A percentile compares a stretch with the other conserved stretches of the same genome.
Conservation (phyloP, 2,113 vertebrate species). For the Pycnonotus jocosus region DNA sequence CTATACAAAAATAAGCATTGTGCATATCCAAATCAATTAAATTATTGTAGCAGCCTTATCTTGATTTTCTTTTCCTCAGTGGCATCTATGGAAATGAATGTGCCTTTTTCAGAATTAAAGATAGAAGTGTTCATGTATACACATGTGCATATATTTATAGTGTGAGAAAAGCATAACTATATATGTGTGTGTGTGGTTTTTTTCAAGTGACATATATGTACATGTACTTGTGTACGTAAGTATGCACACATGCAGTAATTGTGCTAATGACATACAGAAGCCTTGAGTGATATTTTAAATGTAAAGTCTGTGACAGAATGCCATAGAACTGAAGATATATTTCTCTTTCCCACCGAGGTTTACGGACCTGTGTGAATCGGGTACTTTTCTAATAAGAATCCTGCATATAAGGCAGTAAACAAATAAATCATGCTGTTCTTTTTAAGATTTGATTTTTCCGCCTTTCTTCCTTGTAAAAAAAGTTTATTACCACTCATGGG, state of each 20-base stretch:
- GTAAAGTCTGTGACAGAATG: neutral
- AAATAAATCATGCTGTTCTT: neutral
- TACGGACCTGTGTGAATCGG: neutral
- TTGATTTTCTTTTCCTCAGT: neutral
- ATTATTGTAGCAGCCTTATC: neutral
- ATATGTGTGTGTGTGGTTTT: neutral
- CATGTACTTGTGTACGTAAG: neutral
- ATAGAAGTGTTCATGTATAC: neutral
- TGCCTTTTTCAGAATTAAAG: neutral
- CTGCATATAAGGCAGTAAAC: neutral
- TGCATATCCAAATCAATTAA: neutral
- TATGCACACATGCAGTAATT: neutral
- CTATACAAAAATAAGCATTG: slow-evolving; percentile 18
- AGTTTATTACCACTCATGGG: neutral
- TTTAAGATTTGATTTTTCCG: neutral
- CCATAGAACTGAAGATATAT: neutral
- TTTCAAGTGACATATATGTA: neutral
- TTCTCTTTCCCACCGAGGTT: neutral
- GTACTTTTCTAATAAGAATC: neutral
- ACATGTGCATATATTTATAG: neutral
- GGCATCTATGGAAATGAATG: neutral
- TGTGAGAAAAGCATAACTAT: neutral
- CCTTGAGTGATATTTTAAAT: neutral
- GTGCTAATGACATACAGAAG: neutral
- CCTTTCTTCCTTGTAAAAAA: neutral